Base-by-base conservation (phyloP, 2,888 invertebrate species). In the Synergus umbraculus region DNA sequence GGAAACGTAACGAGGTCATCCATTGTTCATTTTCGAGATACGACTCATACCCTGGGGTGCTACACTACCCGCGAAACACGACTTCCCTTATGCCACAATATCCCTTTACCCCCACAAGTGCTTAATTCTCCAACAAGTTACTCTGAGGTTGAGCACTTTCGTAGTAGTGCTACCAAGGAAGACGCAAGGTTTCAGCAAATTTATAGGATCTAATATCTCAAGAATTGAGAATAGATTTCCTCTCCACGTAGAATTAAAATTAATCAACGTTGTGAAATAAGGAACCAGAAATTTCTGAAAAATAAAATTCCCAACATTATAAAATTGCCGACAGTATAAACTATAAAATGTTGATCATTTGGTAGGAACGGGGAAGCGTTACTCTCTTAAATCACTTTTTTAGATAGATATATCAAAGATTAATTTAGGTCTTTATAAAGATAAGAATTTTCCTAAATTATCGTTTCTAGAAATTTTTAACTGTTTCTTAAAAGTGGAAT, bases 1-100 rank as follows among this genome's bases (percentile, higher is more conserved):
- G 79, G 66, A 82, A 83, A 79, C 44, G 76, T 81, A 83, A 83
- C 79, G 83, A 84, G 80, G 79, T 83, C 81, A 78, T 81, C 79
- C 77, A 83, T 85, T 83, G 82, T 83, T 83, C 81, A 83, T 81
- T 81, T 81, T 79, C 49, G 49, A 63, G 78, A 54, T 73, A 69
- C 49, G 37, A 64, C 15, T 44, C 18, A 44, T 78, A 73, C 77
- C 54, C 41, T n/a, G 4, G 5, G 73, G 49, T 13, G 46, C 49
- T 73, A 37, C 46, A 41, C 73, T 78, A 76, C 43, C 76, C 60
- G 64, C 63, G 73, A 22, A 63, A 58, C 10, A 13, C 18, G 12
- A 22, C 63, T 63, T 29, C 12, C 12, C 63, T 2, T 63, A 18
- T 37, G 37, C 37, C 37, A 5, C 37, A 37, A 37, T 13, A 12